phyloP scores from a whole-genome alignment of 2,888 invertebrate genomes.

The Alcis repandata region DNA sequence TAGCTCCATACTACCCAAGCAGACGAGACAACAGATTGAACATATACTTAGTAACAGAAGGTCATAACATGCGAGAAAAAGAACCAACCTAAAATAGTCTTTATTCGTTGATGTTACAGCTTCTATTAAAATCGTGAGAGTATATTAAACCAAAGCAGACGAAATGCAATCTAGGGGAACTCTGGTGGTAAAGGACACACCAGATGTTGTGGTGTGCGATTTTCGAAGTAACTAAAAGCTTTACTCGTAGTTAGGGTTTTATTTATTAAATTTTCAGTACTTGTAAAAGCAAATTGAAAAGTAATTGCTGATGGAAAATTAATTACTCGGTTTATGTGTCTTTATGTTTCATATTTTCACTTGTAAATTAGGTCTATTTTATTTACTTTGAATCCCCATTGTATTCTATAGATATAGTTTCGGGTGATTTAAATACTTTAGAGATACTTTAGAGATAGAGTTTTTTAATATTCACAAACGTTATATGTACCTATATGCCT shows the following conservation, averaged over 20 bases:
- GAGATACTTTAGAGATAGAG: too few species aligned
- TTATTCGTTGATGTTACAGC: constrained; percentile 39
- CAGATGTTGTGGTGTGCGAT: constrained; percentile 84
- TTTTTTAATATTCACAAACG: too few species aligned
- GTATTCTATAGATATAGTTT: neutral
- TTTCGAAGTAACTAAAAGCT: constrained; percentile 82
- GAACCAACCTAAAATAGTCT: constrained; percentile 51
- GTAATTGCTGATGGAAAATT: neutral
- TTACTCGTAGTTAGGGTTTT: constrained; percentile 65
- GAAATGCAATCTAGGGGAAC: constrained; percentile 78
- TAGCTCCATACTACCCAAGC: constrained; percentile 73
- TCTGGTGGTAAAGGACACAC: constrained; percentile 67
- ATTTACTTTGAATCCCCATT: neutral
- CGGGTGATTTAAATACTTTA: too few species aligned
- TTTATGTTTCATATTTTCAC: neutral
- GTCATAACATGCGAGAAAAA: constrained; percentile 56
- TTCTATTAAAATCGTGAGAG: constrained; percentile 13
- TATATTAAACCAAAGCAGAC: constrained; percentile 61
- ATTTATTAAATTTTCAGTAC: neutral
- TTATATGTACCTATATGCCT: too few species aligned
- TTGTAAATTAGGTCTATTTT: neutral
- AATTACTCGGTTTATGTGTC: neutral
- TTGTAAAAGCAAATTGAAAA: neutral
- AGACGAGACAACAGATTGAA: constrained; percentile 83
- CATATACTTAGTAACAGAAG: constrained; percentile 61